These are phyloP conservation scores for Empis stercorea DNA, from an alignment of 2,888 invertebrate genomes.

Conservation along the genomic window DNA sequence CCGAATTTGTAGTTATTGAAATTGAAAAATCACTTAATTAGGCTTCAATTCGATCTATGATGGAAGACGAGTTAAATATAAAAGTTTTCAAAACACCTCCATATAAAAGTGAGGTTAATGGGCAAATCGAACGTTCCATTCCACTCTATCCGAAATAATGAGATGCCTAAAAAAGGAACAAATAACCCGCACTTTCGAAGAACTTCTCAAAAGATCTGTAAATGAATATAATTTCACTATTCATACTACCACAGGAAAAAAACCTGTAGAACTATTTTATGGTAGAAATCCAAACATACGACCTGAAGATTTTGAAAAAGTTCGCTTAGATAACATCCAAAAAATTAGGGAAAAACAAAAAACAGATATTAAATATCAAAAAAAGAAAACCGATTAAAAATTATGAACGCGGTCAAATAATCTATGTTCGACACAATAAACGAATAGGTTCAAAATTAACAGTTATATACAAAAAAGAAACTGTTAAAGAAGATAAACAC, in stretches of 20 bases:
- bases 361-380: conserved; percentile 10
- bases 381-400: conserved; percentile 9
- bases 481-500: conserved; percentile 5
- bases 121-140: conserved; percentile 12
- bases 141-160: conserved; percentile 13
- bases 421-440: conserved; percentile 9
- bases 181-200: conserved; percentile 7
- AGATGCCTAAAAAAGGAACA: conserved; percentile 12
- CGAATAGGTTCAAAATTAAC: conserved; percentile 10
- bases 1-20: conserved; percentile 13
- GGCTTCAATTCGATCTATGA: conserved; percentile 10
- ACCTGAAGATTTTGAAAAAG: conserved; percentile 7
- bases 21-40: conserved; percentile 14
- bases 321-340: conserved; percentile 3
- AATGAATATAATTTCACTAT: conserved; percentile 12
- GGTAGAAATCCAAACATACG: conserved; percentile 6
- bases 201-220: conserved; percentile 10
- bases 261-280: conserved; percentile 12
- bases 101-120: too few relatives aligned
- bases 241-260: conserved; percentile 11
- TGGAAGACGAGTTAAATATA: conserved; percentile 12
- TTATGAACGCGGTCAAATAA: conserved; percentile 8
- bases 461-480: conserved; percentile 9
- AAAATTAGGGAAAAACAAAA: conserved; percentile 8
- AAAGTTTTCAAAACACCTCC: conserved; percentile 9